Evolutionary conservation across 2,888 invertebrate species (phyloP).

Genomic region (Ctena decussata): DNA sequence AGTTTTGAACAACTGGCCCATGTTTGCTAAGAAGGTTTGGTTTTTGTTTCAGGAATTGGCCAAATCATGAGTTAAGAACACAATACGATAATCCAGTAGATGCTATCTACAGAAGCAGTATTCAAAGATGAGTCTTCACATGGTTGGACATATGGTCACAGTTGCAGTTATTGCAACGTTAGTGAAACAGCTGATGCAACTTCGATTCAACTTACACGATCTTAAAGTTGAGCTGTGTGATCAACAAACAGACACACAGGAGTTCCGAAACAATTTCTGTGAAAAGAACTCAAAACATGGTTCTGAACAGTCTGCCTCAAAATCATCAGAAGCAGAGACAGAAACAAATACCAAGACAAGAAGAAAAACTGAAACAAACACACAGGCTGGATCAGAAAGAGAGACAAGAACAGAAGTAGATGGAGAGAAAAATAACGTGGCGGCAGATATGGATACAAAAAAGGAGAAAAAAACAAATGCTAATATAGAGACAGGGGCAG

Average conservation of each 20-base stretch:
- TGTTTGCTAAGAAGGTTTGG: no score
- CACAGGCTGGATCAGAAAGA: not conserved
- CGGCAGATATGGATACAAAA: not conserved
- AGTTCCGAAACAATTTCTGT: not conserved
- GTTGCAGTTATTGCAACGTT: conserved; percentile 63
- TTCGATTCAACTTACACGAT: conserved; percentile 20
- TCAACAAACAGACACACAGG: not conserved
- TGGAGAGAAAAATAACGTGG: no score
- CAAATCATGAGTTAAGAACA: no score
- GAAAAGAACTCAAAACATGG: not conserved
- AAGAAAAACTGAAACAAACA: not conserved
- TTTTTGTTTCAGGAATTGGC: no score
- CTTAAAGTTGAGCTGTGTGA: conserved; percentile 2
- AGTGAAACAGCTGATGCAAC: conserved; percentile 61
- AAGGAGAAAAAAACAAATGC: not conserved
- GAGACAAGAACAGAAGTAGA: not conserved
- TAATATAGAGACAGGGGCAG: not conserved
- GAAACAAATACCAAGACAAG: not conserved
- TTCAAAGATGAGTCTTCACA: conserved; percentile 56
- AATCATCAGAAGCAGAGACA: not conserved
- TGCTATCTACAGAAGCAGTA: no score
- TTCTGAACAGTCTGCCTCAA: not conserved
- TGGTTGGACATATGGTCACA: conserved; percentile 65
- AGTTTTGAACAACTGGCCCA: no score
- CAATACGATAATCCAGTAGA: no score